Percentiles rank a stretch among this genome's conserved stretches.
phyloP scores from a whole-genome alignment of 1,140 invertebrate genomes.

The Bombus soroeensis region DNA sequence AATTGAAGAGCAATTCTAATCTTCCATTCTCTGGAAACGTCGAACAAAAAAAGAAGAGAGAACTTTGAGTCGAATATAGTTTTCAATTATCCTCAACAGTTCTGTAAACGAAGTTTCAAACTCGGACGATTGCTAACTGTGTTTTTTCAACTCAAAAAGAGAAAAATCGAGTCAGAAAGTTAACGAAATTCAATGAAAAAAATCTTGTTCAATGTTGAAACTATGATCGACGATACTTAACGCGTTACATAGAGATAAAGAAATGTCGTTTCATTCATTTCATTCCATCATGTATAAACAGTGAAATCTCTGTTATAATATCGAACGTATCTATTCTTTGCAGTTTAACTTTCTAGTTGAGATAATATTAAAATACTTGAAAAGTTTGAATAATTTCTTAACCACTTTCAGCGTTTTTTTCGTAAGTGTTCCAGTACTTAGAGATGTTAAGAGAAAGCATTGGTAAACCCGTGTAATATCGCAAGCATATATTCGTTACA shows the following conservation, averaged over 20 bases:
- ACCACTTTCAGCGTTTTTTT: not conserved
- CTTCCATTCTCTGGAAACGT: not conserved
- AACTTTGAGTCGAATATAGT: no score
- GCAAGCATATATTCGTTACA: not conserved
- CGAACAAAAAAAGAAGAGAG: not conserved
- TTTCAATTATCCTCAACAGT: not conserved
- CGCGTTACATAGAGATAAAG: not conserved
- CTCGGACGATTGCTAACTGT: not conserved
- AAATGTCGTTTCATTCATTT: not conserved
- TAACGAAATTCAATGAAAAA: not conserved
- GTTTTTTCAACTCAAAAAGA: not conserved
- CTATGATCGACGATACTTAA: not conserved
- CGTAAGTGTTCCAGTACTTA: not conserved
- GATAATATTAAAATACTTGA: not conserved
- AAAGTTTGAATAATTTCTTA: not conserved
- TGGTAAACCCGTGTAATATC: not conserved
- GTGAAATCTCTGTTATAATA: no score
- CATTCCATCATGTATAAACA: no score
- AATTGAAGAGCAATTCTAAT: not conserved
- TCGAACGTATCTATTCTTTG: no score
- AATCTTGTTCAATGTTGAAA: not conserved
- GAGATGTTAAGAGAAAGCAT: not conserved
- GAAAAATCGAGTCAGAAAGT: not conserved
- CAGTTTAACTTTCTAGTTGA: not conserved
- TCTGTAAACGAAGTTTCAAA: not conserved